These are phyloP conservation scores for Malurus melanocephalus DNA, from an alignment of 2,113 vertebrate genomes.

Conservation along the genomic window DNA sequence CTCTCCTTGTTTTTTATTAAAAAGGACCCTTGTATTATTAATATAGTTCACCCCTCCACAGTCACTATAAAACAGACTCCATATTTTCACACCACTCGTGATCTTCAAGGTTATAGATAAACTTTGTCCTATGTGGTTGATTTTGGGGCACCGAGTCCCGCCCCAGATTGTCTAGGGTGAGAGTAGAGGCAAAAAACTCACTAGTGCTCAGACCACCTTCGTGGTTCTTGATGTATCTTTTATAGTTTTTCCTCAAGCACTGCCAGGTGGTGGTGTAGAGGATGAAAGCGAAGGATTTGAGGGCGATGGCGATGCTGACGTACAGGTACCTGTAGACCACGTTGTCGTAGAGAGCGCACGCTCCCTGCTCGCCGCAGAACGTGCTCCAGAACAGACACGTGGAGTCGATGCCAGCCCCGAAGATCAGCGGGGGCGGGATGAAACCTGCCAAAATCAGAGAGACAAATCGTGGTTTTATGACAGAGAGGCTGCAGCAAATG, in stretches of 20 bases:
- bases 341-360: conserved; percentile 92
- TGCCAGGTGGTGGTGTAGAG: conserved; percentile 94
- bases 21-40: conserved; percentile 68
- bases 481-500: background rate
- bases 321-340: conserved; percentile 90
- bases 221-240: conserved; percentile 91
- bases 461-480: background rate
- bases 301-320: conserved; percentile 91
- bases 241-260: conserved; percentile 93
- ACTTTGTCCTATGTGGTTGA: conserved; percentile 89
- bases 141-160: conserved; percentile 81
- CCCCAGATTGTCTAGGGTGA: conserved; percentile 87
- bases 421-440: conserved; percentile 96
- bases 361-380: conserved; percentile 87
- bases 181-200: conserved; percentile 91
- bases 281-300: conserved; percentile 92
- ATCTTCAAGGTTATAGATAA: conserved; percentile 97
- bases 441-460: conserved; percentile 80
- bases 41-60: conserved; percentile 52
- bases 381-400: conserved; percentile 97
- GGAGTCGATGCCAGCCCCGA: conserved; percentile 94
- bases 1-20: conserved; percentile 60
- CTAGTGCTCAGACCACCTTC: conserved; percentile 86
- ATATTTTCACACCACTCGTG: conserved; percentile 98
- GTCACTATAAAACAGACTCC: conserved; percentile 96